phyloP scores from a whole-genome alignment of 2,113 vertebrate genomes.

The Sphaerodactylus townsendi region DNA sequence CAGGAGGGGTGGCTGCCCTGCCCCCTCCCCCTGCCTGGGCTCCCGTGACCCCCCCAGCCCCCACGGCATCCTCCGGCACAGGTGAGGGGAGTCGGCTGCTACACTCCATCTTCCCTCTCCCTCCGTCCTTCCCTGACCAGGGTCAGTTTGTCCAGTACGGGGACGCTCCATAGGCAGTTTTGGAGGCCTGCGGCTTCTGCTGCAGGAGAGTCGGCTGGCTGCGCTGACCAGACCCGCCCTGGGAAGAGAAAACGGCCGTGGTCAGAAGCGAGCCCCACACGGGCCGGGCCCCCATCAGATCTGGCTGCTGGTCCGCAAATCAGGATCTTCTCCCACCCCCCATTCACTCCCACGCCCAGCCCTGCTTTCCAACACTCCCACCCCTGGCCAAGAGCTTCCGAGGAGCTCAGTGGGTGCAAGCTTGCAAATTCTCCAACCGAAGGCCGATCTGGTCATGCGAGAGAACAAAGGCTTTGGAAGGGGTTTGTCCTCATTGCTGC shows the following conservation, averaged over 20 bases:
- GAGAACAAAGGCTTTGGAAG: too few relatives aligned
- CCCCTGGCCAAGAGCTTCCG: too few relatives aligned
- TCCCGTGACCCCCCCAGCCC: slow-evolving; percentile 45
- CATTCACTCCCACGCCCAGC: too few relatives aligned
- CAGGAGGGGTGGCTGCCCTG: slow-evolving; percentile 53
- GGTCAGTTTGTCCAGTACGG: slow-evolving; percentile 84
- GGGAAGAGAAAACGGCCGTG: slow-evolving; percentile 4
- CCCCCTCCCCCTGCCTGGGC: slow-evolving; percentile 56
- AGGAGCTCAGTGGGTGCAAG: too few relatives aligned
- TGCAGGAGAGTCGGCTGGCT: slow-evolving; percentile 80
- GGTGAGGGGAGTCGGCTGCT: slow-evolving; percentile 48
- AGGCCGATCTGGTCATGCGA: too few relatives aligned
- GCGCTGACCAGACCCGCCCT: slow-evolving; percentile 79
- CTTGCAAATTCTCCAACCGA: too few relatives aligned
- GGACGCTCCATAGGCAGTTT: slow-evolving; percentile 77
- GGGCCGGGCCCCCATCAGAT: too few relatives aligned
- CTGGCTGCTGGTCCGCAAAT: too few relatives aligned
- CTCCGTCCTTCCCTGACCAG: not conserved
- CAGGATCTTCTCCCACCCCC: not conserved
- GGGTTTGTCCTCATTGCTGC: too few relatives aligned
- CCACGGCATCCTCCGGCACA: slow-evolving; percentile 38
- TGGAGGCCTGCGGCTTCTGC: slow-evolving; percentile 83
- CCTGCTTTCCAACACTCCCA: too few relatives aligned
- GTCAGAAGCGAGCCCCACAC: not conserved
- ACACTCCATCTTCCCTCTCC: not conserved